Evolutionary conservation across 1,140 invertebrate species (phyloP), one percentile per base, ranked within the genome.

Genomic region (Tetranychus cinnabarinus): DNA sequence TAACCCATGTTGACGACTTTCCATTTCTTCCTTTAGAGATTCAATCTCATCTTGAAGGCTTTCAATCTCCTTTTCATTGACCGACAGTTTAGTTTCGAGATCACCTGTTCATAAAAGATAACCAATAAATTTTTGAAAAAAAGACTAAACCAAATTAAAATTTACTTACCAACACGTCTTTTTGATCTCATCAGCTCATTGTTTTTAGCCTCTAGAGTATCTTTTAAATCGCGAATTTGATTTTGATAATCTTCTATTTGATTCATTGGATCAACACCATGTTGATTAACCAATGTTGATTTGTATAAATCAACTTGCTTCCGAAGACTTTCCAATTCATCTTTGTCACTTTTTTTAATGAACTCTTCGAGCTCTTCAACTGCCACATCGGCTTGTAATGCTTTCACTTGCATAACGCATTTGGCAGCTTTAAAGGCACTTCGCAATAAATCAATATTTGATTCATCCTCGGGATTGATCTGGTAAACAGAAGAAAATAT

Each of bases 311-410:
- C 46, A 8, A 61, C 15, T 42, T 56, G 15, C 13, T 61, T 61
- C 7, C 37, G 12, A 4, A 60, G 23, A n/a, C 7, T 55, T 61
- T 61, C 60, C 12, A 55, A 13, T 56, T 61, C 48, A 23, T 12
- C 55, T 56, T 55, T 36, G 12, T 61, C 59, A 37, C 4, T 39
- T 42, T 42, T 45, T 46, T 56, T 56, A 10, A 15, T 58, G 12
- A 58, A 34, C 10, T 39, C 37, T 37, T 63, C 59, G 4, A 63
- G n/a, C 36, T 63, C 62, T 56, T 63, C 62, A 15, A 63, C 34
- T 2, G 59, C 50, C 2, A 61, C 59, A 58, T 63, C 42, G 12
- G 59, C 55, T 58, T 63, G 59, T 3, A 61, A 34, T 13, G 59
- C 39, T 50, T 63, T 63, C 13, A 58, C 23, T 31, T 50, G 59